Evolutionary conservation across 2,797 vertebrate species (phyloP).

Genomic region (Micropoecilia bifurca): DNA sequence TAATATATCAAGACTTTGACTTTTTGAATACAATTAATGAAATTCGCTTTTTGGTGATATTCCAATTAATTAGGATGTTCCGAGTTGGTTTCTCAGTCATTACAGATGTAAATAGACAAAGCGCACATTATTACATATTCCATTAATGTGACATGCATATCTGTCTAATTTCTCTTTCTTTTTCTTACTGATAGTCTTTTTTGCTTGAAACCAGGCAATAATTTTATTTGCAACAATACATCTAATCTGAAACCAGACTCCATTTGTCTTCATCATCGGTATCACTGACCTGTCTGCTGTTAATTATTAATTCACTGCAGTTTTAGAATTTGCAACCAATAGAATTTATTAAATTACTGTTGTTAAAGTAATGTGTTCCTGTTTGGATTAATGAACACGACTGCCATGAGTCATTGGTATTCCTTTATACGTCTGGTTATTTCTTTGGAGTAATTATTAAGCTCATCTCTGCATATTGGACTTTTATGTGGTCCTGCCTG

Average conservation of each 20-base stretch:
- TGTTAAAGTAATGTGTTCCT: constrained; percentile 59
- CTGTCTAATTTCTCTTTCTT: neutral
- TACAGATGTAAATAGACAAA: neutral
- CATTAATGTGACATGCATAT: neutral
- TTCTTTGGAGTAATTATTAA: constrained; percentile 63
- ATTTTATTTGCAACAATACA: constrained; percentile 63
- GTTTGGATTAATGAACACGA: constrained; percentile 52
- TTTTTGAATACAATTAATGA: neutral
- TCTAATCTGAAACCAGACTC: constrained; percentile 64
- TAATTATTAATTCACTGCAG: constrained; percentile 47
- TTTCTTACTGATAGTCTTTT: neutral
- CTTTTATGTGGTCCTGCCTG: constrained; percentile 52
- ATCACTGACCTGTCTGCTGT: constrained; percentile 67
- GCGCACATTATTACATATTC: neutral
- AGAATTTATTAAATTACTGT: constrained; percentile 62
- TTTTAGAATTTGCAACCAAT: constrained; percentile 46
- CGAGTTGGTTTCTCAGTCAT: neutral
- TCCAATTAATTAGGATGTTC: neutral
- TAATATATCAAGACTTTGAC: neutral
- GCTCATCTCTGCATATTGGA: constrained; percentile 46
- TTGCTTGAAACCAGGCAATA: constrained; percentile 40
- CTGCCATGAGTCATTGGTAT: constrained; percentile 54
- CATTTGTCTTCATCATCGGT: constrained; percentile 71
- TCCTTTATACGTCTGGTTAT: constrained; percentile 32
- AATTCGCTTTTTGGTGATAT: neutral